These are phyloP conservation scores for Penelope pileata DNA, from an alignment of 2,113 vertebrate species.

Conservation along the genomic window DNA sequence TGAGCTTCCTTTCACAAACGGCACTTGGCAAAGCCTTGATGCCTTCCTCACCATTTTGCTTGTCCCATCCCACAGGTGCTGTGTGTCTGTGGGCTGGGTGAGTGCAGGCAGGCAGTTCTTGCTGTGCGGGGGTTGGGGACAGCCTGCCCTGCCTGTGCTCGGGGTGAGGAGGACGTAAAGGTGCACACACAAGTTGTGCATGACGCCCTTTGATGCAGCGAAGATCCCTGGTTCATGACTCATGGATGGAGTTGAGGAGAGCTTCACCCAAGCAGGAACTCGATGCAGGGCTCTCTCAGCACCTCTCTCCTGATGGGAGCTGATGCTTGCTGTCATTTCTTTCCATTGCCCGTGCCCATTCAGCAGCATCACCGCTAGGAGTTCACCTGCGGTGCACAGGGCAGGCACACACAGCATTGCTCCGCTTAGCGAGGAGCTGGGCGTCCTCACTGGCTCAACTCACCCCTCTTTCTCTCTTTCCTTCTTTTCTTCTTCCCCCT, in stretches of 20 bases:
- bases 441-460: background rate
- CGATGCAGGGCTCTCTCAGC: background rate
- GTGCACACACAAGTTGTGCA: too few relatives aligned
- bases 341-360: background rate
- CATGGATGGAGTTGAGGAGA: background rate
- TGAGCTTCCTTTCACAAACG: conserved; percentile 8
- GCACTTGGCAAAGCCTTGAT: background rate
- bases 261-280: background rate
- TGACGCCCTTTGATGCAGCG: background rate
- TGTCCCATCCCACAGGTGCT: background rate
- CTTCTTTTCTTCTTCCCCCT: background rate
- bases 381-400: background rate
- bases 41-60: background rate
- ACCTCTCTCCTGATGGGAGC: background rate
- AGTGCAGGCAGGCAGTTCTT: background rate
- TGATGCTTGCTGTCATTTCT: background rate
- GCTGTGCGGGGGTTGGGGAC: background rate
- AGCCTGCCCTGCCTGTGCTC: background rate
- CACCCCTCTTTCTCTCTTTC: background rate
- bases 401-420: fast-evolving
- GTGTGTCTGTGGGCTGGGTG: fast-evolving
- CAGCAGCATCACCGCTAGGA: background rate
- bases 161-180: too few relatives aligned
- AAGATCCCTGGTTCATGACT: background rate
- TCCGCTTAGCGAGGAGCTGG: fast-evolving